These are phyloP conservation scores for Echiichthys vipera DNA, from an alignment of 2,797 vertebrate genomes.

Conservation along the genomic window DNA sequence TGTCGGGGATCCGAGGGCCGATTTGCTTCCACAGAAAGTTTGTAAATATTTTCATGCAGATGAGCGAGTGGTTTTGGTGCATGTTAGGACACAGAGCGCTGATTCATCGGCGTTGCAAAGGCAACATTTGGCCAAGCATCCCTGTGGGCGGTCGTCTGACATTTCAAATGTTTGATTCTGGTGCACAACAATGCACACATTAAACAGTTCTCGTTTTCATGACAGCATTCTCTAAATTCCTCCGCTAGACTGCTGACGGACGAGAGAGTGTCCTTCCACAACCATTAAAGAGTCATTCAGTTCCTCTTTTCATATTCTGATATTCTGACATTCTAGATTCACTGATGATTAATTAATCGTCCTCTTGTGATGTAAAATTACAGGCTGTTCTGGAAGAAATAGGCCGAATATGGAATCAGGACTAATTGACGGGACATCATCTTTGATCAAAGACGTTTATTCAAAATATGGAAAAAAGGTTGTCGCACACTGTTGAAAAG, in stretches of 20 bases:
- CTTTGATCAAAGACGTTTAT: conserved; percentile 34
- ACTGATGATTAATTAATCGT: conserved; percentile 32
- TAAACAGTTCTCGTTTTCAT: not conserved
- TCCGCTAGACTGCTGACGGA: not conserved
- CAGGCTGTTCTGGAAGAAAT: conserved; percentile 14
- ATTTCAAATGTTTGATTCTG: conserved; percentile 23
- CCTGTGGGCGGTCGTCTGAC: conserved; percentile 25
- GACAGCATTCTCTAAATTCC: conserved; percentile 8
- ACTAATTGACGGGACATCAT: conserved; percentile 14
- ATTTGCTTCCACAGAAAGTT: conserved; percentile 7
- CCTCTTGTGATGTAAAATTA: conserved; percentile 16
- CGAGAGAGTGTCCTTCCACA: not conserved
- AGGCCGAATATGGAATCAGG: not conserved
- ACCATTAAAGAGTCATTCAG: not conserved
- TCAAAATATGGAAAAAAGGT: conserved; percentile 29
- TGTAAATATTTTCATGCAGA: conserved; percentile 33
- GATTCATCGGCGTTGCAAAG: conserved; percentile 17
- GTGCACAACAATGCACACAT: conserved; percentile 10
- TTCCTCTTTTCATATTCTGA: not conserved
- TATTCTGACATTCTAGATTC: not conserved
- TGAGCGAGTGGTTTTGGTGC: conserved; percentile 1
- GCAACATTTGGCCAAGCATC: conserved; percentile 45
- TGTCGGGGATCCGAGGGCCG: not conserved
- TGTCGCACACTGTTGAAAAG: not conserved
- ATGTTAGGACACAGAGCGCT: not conserved